Base-by-base conservation (phyloP, 2,113 vertebrate species). In the Antigone vipio region DNA sequence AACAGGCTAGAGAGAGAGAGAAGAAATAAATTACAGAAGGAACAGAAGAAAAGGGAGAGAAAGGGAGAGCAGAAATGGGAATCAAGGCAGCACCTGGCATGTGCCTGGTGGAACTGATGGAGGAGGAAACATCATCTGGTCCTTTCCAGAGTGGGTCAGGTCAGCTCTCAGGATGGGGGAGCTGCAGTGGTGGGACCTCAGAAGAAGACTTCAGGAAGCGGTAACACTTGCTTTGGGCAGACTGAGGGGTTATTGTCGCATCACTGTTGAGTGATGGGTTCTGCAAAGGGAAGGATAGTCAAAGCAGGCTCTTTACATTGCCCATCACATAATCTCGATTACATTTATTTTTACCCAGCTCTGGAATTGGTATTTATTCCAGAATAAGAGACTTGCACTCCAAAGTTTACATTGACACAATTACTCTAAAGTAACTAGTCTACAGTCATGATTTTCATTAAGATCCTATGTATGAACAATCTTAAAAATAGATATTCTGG, bases 111-210 rank as follows among this genome's bases (percentile, higher is more conserved):
- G 77, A 75, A 40, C 21, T 79, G 24, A 32, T 11, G 21, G 32
- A 64, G 62, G 35, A 89, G 62, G 24, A 67, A 89, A 18, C 85
- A 29, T 9, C 5, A 55, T 35, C 19, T 40, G 15, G 6, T 52
- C 5, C 27, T 87, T 86, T 71, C 34, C 49, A 38, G 20, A 2
- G 0, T n/a, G 11, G 9, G 4, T 64, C 35, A 79, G 67, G 9
- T 60, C 56, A 67, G 60, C 13, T 49, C 16, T 44, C 32, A 60
- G 34, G 38, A 29, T 20, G 7, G 0, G 0, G 11, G 11, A 8
- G 13, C 22, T 78, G 44, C 71, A 62, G 27, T 14, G 53, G 11
- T 67, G 47, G 23, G 47, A 76, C 80, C 27, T 69, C n/a, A 62
- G 74, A 20, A 50, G 23, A 73, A 74, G 50, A 47, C 9, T 55